Conservation (phyloP, 2,113 vertebrate species). For the Petaurus breviceps region DNA sequence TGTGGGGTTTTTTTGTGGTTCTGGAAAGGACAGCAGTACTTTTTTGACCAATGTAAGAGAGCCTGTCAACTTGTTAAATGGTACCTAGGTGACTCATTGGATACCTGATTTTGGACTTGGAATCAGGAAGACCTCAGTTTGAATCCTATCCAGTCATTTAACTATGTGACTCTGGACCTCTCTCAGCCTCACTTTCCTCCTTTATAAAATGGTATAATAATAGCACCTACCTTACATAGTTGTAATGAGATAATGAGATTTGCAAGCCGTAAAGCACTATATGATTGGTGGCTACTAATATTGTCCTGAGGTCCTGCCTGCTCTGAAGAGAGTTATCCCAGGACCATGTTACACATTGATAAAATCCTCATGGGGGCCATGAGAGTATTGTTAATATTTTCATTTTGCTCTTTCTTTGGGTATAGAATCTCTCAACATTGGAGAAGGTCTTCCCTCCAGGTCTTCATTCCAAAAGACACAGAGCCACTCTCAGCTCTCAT, state of each 20-base stretch:
- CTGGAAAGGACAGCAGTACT: background rate
- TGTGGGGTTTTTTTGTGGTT: background rate
- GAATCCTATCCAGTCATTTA: background rate
- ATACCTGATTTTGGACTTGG: conserved; percentile 35
- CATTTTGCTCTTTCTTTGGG: background rate
- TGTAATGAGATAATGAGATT: background rate
- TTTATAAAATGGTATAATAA: background rate
- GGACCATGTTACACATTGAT: background rate
- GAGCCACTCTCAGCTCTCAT: background rate
- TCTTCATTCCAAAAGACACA: background rate
- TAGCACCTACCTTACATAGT: background rate
- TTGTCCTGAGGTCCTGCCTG: background rate
- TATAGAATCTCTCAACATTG: background rate
- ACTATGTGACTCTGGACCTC: background rate
- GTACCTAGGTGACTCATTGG: background rate
- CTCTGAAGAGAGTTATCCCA: background rate
- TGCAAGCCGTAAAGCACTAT: too few species aligned
- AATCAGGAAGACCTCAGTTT: background rate
- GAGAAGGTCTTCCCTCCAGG: background rate
- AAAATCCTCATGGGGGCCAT: background rate
- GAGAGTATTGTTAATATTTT: background rate
- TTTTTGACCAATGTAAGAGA: background rate
- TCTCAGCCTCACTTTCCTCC: background rate
- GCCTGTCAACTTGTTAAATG: background rate
- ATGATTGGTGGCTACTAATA: too few species aligned